Percentiles rank a stretch among this genome's conserved stretches.
Evolutionary conservation across 2,113 vertebrate species (phyloP).

Genomic region (Agapornis roseicollis): DNA sequence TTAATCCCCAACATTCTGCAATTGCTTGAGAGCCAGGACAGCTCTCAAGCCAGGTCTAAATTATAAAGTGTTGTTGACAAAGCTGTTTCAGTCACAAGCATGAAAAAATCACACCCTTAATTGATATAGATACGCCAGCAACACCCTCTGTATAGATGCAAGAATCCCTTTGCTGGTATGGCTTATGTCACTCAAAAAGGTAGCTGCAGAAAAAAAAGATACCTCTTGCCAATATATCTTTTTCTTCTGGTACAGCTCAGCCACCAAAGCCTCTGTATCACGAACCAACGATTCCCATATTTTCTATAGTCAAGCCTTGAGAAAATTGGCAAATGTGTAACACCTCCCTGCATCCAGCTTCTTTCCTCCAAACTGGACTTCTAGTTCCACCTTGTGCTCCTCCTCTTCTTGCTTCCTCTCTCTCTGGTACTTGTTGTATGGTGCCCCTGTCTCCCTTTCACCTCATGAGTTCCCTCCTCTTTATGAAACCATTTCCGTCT

Average conservation of each 20-base stretch:
- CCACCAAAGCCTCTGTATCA: neutral
- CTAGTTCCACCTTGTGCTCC: neutral
- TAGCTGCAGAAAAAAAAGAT: neutral
- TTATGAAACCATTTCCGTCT: neutral
- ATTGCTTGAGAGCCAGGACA: conserved; percentile 33
- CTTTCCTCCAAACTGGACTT: neutral
- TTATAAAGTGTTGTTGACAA: conserved; percentile 59
- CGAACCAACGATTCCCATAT: neutral
- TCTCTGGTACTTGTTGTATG: neutral
- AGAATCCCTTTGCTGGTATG: conserved; percentile 32
- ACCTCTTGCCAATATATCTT: neutral
- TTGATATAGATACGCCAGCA: conserved; percentile 39
- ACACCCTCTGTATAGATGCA: conserved; percentile 51
- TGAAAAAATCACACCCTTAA: conserved; percentile 65
- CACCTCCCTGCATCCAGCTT: neutral
- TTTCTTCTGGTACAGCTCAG: neutral
- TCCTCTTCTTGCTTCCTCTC: neutral
- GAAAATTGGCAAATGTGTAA: neutral
- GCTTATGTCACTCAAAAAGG: conserved; percentile 40
- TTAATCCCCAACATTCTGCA: conserved; percentile 13
- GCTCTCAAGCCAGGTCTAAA: conserved; percentile 62
- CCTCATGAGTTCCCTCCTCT: neutral
- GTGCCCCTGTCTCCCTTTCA: accelerated
- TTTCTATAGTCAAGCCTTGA: neutral
- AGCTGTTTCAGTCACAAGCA: conserved; percentile 42